Percentiles rank a stretch among this genome's conserved stretches.
These are phyloP conservation scores for Cebuella pygmaea DNA, from an alignment of 2,797 vertebrate genomes.

Conservation along the genomic window DNA sequence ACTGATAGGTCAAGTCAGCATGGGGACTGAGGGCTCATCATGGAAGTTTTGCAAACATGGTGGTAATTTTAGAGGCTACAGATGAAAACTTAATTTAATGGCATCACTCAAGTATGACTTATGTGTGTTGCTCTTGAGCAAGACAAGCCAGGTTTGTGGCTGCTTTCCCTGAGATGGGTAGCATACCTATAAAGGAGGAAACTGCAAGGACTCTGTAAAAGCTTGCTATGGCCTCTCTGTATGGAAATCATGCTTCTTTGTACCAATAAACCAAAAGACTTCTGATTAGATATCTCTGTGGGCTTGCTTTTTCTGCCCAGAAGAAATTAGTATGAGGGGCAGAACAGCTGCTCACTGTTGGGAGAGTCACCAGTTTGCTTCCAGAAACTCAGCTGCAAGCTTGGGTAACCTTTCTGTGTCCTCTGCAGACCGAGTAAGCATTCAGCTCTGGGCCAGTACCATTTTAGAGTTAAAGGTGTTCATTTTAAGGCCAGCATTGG, in stretches of 20 bases:
- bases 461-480: not conserved
- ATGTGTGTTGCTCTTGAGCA: not conserved
- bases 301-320: slow-evolving; percentile 48
- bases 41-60: not conserved
- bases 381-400: slow-evolving; percentile 38
- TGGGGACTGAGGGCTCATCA: not conserved
- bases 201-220: not conserved
- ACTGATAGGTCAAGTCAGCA: not conserved
- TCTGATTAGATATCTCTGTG: not conserved
- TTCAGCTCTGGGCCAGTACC: not conserved
- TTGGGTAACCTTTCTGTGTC: slow-evolving; percentile 48
- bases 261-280: not conserved
- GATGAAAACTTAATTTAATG: not conserved
- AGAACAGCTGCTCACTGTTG: slow-evolving; percentile 51
- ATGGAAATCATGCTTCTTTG: not conserved
- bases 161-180: not conserved
- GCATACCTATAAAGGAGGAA: not conserved
- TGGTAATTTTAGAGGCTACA: not conserved
- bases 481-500: not conserved
- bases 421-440: slow-evolving; percentile 10
- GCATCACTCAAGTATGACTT: not conserved
- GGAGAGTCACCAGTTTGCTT: not conserved
- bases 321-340: slow-evolving; percentile 31
- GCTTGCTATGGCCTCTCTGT: not conserved
- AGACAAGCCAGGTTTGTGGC: not conserved